Conservation (phyloP, 1,140 invertebrate genomes). For the Conopomorpha cramerella region DNA sequence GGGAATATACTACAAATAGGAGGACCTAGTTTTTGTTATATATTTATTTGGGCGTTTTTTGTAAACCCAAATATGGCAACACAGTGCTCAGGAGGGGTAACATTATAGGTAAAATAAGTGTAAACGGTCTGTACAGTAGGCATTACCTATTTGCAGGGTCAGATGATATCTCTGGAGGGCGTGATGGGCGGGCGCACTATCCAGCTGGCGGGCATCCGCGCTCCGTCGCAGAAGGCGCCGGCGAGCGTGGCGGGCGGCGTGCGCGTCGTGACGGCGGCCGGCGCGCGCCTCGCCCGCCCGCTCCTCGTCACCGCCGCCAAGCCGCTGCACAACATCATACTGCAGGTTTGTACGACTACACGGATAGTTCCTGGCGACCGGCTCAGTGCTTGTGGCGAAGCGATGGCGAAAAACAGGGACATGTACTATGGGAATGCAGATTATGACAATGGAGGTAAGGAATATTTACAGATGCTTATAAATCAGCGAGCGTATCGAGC, state of each 20-base stretch:
- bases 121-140: not conserved
- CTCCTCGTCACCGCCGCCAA: conserved; percentile 32
- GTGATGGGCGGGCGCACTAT: conserved; percentile 8
- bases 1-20: too few species aligned
- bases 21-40: too few species aligned
- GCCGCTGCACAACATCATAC: conserved; percentile 38
- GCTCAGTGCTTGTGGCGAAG: too few species aligned
- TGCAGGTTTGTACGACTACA: conserved; percentile 42
- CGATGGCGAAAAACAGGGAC: too few species aligned
- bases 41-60: too few species aligned
- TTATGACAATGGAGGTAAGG: too few species aligned
- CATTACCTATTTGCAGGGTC: conserved; percentile 21
- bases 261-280: conserved; percentile 28
- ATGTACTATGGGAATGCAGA: too few species aligned
- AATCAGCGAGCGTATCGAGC: too few species aligned
- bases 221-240: conserved; percentile 6
- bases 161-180: conserved; percentile 40
- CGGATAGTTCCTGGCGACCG: too few species aligned
- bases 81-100: too few species aligned
- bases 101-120: not conserved
- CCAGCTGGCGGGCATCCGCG: not conserved
- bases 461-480: too few species aligned
- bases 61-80: too few species aligned
- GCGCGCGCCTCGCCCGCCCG: conserved; percentile 19
- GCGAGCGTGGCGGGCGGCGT: conserved; percentile 15